phyloP scores from a whole-genome alignment of 2,888 invertebrate species.

The Nipponacmea schrenckii region DNA sequence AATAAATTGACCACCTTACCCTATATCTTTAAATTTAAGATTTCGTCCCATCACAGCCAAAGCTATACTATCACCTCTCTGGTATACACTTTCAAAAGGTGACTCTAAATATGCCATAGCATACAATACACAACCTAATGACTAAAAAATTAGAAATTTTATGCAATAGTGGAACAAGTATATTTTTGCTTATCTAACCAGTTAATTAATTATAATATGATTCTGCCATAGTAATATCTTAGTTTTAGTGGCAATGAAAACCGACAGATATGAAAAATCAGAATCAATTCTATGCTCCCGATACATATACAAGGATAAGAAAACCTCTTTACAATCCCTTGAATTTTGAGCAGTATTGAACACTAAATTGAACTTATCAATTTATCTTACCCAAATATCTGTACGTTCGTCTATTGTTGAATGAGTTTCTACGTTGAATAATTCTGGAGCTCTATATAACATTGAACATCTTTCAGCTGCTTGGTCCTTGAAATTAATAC shows the following conservation, averaged over 20 bases:
- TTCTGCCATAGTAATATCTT: too few species aligned
- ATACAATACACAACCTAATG: slow-evolving; percentile 85
- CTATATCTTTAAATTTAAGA: slow-evolving; percentile 78
- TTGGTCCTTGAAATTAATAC: slow-evolving; percentile 75
- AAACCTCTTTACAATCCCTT: too few species aligned
- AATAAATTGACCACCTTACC: slow-evolving; percentile 67
- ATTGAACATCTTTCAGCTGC: slow-evolving; percentile 88
- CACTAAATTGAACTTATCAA: too few species aligned
- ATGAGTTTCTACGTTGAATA: slow-evolving; percentile 85
- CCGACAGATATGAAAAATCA: too few species aligned
- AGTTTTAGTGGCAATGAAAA: too few species aligned
- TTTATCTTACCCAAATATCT: slow-evolving; percentile 81
- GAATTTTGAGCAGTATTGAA: too few species aligned
- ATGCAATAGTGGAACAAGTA: not conserved
- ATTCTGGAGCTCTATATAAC: slow-evolving; percentile 87
- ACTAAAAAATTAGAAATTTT: slow-evolving; percentile 71
- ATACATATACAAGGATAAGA: too few species aligned
- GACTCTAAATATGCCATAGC: slow-evolving; percentile 87
- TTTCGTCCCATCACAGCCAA: slow-evolving; percentile 84
- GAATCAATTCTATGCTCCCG: too few species aligned
- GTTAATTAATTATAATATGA: too few species aligned
- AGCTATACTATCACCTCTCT: slow-evolving; percentile 87
- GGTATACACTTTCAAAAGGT: slow-evolving; percentile 85
- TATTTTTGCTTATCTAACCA: not conserved
- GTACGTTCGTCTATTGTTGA: slow-evolving; percentile 84